Percentiles rank a stretch among this genome's conserved stretches.
Evolutionary conservation across 2,888 invertebrate genomes (phyloP).

Genomic region (Orthosia incerta): DNA sequence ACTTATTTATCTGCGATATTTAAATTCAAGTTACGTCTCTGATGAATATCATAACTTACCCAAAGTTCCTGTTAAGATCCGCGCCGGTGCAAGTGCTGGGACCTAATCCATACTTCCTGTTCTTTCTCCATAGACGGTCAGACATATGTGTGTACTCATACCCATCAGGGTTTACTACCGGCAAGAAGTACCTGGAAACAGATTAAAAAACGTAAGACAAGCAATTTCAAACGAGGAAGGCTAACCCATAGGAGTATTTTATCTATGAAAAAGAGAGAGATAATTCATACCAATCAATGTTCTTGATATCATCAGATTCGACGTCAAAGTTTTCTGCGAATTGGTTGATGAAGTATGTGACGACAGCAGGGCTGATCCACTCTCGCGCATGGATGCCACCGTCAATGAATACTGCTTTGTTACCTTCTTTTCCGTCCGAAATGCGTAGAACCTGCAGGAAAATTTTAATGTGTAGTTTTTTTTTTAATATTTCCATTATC

Average conservation of each 20-base stretch:
- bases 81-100: constrained; percentile 93
- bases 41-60: constrained; percentile 77
- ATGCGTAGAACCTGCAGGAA: constrained; percentile 89
- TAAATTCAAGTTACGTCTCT: not conserved
- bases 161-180: constrained; percentile 96
- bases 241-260: no score
- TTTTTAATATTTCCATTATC: not conserved
- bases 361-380: constrained; percentile 97
- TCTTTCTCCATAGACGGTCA: constrained; percentile 96
- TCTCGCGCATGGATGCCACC: constrained; percentile 97
- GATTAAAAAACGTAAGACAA: not conserved
- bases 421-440: constrained; percentile 92
- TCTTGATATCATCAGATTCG: constrained; percentile 90
- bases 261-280: not conserved
- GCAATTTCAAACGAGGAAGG: no score
- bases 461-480: not conserved
- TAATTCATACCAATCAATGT: constrained; percentile 84
- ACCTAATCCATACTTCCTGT: constrained; percentile 90
- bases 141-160: constrained; percentile 96
- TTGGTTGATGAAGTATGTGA: constrained; percentile 94
- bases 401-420: constrained; percentile 94
- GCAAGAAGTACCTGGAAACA: constrained; percentile 92
- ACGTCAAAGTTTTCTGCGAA: constrained; percentile 94
- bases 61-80: constrained; percentile 97
- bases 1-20: not conserved